Base-by-base conservation (phyloP, 2,113 vertebrate species). In the Asarcornis scutulata region DNA sequence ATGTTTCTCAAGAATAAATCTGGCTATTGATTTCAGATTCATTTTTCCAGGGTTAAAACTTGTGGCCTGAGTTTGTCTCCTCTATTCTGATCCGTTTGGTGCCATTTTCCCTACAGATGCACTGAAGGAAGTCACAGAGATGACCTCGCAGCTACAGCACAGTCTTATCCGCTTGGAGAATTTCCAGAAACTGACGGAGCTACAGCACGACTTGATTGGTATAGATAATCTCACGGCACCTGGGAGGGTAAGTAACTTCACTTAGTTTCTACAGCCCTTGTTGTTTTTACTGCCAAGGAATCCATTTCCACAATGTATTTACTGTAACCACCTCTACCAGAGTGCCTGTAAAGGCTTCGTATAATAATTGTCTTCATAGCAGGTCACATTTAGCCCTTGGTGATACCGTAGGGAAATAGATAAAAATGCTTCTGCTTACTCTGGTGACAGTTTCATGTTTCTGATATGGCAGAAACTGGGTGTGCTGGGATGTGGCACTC, bases 131-230 rank as follows among this genome's bases (percentile, higher is more conserved):
- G 98, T 99, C 67, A 98, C 98, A 0, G 98, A 99, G 69, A 98
- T 99, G 63, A 98, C 98, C 0, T 93, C 98, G 7, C 97, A 97
- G 82, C 98, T 99, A 8, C 99, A 98, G 95, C 98, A 98, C 95
- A 99, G 99, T 89, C 98, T 99, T 10, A 98, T 98, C 86, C 98
- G 98, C 25, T 97, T 99, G 96, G 99, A 99, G 92, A 99, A 99
- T 29, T 99, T 99, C 88, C 99, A 99, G 98, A 99, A 99, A 97
- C 98, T 99, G 17, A 98, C 98, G 0, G 99, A 99, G 98, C 98
- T 99, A 77, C 99, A 99, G 97, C 98, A 98, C 2, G 99, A 99
- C 96, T 96, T 99, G 95, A 98, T 99, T 1, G 99, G 99, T 25
- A 95, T 99, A 1, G 99, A 99, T 81, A 99, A 98, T 59, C 97